Conservation (phyloP, 2,113 vertebrate species). For the Hystrix cristata region DNA sequence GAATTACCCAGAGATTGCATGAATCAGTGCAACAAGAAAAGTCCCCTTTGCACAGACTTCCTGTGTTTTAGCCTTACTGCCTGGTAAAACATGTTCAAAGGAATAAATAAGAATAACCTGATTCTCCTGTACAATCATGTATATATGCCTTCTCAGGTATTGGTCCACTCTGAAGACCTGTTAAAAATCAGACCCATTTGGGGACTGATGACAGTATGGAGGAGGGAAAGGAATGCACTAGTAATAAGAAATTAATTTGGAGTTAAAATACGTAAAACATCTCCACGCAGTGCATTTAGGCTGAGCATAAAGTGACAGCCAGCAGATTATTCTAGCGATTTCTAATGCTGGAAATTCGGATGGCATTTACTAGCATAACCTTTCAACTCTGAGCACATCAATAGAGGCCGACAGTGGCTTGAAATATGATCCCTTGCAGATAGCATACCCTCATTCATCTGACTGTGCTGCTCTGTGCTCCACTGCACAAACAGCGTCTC, state of each 20-base stretch:
- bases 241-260: slow-evolving; percentile 87
- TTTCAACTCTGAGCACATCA: slow-evolving; percentile 93
- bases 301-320: slow-evolving; percentile 87
- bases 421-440: slow-evolving; percentile 94
- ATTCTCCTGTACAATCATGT: slow-evolving; percentile 80
- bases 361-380: slow-evolving; percentile 93
- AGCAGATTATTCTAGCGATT: slow-evolving; percentile 88
- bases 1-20: slow-evolving; percentile 75
- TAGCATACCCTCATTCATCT: slow-evolving; percentile 93
- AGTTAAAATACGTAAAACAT: slow-evolving; percentile 84
- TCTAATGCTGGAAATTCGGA: slow-evolving; percentile 90
- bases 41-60: slow-evolving; percentile 79
- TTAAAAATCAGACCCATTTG: slow-evolving; percentile 72
- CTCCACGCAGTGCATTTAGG: slow-evolving; percentile 76
- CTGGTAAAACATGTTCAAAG: slow-evolving; percentile 86
- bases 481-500: slow-evolving; percentile 90
- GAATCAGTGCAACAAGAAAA: slow-evolving; percentile 80
- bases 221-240: slow-evolving; percentile 77
- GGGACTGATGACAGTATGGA: slow-evolving; percentile 72
- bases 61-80: slow-evolving; percentile 84
- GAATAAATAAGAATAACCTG: slow-evolving; percentile 85
- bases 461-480: slow-evolving; percentile 90
- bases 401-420: slow-evolving; percentile 92
- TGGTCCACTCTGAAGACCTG: slow-evolving; percentile 74
- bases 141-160: slow-evolving; percentile 79